phyloP scores from a whole-genome alignment of 1,140 invertebrate genomes.

The Sycobia sp. region DNA sequence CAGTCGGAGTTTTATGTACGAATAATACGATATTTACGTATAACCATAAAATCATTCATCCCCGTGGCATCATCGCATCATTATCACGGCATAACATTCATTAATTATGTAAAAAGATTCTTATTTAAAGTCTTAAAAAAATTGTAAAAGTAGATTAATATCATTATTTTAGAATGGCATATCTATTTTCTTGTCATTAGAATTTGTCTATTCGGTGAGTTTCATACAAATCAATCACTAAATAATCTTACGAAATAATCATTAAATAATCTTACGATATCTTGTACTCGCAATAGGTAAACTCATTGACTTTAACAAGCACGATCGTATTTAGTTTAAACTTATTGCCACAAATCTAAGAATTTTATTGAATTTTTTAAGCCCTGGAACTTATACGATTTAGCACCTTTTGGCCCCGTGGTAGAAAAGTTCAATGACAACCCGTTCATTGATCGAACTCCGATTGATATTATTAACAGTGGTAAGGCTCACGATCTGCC shows the following conservation, averaged over 20 bases:
- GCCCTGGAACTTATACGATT: constrained; percentile 28
- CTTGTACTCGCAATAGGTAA: not conserved
- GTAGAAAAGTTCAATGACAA: constrained; percentile 6
- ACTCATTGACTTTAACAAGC: not conserved
- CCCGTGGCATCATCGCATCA: too few species aligned
- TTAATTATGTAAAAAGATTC: too few species aligned
- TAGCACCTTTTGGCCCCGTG: constrained; percentile 28
- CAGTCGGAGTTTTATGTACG: constrained; percentile 22
- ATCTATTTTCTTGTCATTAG: too few species aligned
- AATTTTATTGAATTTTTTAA: not conserved
- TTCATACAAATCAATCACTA: too few species aligned
- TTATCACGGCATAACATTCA: too few species aligned
- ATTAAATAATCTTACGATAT: too few species aligned
- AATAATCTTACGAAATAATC: too few species aligned
- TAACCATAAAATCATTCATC: not conserved
- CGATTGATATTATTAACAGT: constrained; percentile 57
- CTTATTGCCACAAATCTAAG: not conserved
- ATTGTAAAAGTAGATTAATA: not conserved
- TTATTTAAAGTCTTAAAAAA: not conserved
- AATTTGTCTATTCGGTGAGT: too few species aligned
- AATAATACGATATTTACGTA: not conserved
- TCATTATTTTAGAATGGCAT: too few species aligned
- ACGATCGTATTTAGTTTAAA: not conserved
- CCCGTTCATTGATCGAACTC: constrained; percentile 54
- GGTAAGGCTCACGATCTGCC: constrained; percentile 59